Evolutionary conservation across 1,140 invertebrate species (phyloP), one percentile per base, ranked within the genome.

Genomic region (Tribolium castaneum): DNA sequence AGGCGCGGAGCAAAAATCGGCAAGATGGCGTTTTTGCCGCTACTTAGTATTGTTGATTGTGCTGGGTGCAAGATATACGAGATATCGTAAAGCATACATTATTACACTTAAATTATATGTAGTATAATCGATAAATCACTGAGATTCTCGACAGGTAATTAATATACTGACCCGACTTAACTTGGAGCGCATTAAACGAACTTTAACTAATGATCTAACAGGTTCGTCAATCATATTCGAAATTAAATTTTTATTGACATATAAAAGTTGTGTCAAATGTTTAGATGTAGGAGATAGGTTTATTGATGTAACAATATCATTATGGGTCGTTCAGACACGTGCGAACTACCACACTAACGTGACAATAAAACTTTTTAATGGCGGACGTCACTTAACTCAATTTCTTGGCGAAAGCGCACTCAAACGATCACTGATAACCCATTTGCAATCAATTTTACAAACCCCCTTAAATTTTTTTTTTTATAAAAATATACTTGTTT

Each of bases 361-460:
- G 82, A 82, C 84, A 82, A 86, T 86, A 86, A 86, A 86, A 86
- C 81, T 85, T 86, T 86, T 86, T 86, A 86, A 86, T 86, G 85
- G 83, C 84, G 79, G 77, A 76, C 80, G 76, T 79, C 81, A 78
- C 75, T 78, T 78, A 76, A 54, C 59, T 66, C 59, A 35, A 66
- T 66, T 66, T 66, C 59, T 66, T 66, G 10, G 25, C 59, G 25
- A 66, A 66, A 66, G 51, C 39, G 72, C 74, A 45, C 49, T 45
- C 16, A 56, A 45, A 45, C 39, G n/a, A 45, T 45, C n/a, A 2
- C 39, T 10, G n/a, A 45, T 45, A 45, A 45, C 5, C n/a, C 5
- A n/a, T 30, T 30, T 9, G 39, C 39, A 30, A 30, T 30, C 25
- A 30, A 1, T 30, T 3, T 30, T 30, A 30, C 25, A 4, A 30